Conservation (phyloP, 2,113 vertebrate species). For the Rattus norvegicus region GRCr8 NC_086033.1:16809501-16810000, state of each 20-base stretch:
- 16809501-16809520: conserved; percentile 63
- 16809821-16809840: conserved; percentile 9
- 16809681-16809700: neutral
- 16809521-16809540: conserved; percentile 41
- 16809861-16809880: neutral
- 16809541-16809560: conserved; percentile 41
- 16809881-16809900: conserved; percentile 7
- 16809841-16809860: neutral
- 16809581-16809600: conserved; percentile 43
- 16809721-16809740: neutral
- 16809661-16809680: conserved; percentile 29
- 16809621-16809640: conserved; percentile 44
- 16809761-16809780: neutral
- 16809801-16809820: neutral
- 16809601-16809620: conserved; percentile 41
- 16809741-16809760: conserved; percentile 16
- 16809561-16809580: neutral
- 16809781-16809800: neutral
- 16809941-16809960: conserved; percentile 11
- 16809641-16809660: conserved; percentile 24
- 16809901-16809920: neutral
- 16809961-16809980: neutral
- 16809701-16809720: conserved; percentile 33
- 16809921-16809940: conserved; percentile 3
- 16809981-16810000: too few relatives aligned